These are phyloP conservation scores for Micrasema minimum DNA, from an alignment of 1,140 invertebrate species.

Conservation along the genomic window DNA sequence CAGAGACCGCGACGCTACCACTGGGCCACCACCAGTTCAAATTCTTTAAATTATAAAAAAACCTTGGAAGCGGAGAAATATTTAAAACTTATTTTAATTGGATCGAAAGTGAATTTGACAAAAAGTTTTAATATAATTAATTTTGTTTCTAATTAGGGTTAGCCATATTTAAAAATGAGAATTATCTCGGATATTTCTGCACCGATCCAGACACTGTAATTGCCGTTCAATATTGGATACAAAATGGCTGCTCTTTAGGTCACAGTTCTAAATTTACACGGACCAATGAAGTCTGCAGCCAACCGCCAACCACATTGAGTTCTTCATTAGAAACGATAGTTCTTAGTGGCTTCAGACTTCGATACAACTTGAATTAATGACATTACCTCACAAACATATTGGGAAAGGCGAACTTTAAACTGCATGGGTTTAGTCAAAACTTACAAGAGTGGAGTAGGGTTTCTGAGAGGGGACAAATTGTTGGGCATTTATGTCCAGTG, in stretches of 20 bases:
- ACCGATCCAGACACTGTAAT: constrained; percentile 17
- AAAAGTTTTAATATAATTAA: too few relatives aligned
- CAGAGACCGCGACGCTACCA: too few relatives aligned
- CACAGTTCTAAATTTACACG: constrained; percentile 25
- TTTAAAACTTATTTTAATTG: too few relatives aligned
- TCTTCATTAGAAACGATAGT: constrained; percentile 25
- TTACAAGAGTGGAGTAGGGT: background rate
- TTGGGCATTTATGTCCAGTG: too few relatives aligned
- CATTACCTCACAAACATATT: background rate
- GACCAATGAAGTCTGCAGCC: background rate
- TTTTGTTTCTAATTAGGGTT: too few relatives aligned
- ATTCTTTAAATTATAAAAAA: too few relatives aligned
- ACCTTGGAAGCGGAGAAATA: too few relatives aligned
- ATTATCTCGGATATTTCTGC: constrained; percentile 14
- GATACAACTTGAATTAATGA: background rate
- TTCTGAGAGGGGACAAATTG: too few relatives aligned
- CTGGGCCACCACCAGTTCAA: too few relatives aligned
- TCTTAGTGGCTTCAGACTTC: constrained; percentile 2
- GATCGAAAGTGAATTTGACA: too few relatives aligned
- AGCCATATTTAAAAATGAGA: background rate
- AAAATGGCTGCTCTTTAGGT: constrained; percentile 8
- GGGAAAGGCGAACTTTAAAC: constrained; percentile 2
- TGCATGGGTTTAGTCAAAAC: too few relatives aligned
- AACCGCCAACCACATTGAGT: background rate
- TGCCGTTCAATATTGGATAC: background rate